phyloP scores from a whole-genome alignment of 53 echinoderm and acorn worm species.

The Paracentrotus lividus region DNA sequence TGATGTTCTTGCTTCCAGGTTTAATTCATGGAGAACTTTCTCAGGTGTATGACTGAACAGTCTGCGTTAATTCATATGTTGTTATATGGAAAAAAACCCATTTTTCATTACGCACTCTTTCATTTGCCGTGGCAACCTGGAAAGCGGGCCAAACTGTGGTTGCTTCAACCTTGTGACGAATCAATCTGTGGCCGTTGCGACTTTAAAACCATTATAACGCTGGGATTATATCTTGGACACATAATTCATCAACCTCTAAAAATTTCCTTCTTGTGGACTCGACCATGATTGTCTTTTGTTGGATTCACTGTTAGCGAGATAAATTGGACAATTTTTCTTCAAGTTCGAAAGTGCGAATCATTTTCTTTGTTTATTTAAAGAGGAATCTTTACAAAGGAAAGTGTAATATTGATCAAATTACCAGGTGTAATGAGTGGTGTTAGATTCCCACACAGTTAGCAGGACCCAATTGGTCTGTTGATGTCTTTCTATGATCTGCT shows the following conservation, averaged over 20 bases:
- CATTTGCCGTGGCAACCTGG: conserved; percentile 44
- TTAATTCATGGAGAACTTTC: background rate
- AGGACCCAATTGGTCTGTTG: too few species aligned
- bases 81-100: background rate
- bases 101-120: background rate
- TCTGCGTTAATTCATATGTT: background rate
- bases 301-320: background rate
- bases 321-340: too few species aligned
- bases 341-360: background rate
- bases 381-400: background rate
- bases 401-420: background rate
- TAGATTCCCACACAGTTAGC: background rate
- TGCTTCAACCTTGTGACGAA: conserved; percentile 5
- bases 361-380: background rate
- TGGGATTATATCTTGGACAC: background rate
- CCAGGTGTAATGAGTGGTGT: background rate
- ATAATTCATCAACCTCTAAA: background rate
- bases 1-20: too few species aligned
- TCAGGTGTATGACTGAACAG: background rate
- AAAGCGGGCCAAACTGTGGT: background rate
- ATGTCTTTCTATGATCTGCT: background rate
- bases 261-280: background rate
- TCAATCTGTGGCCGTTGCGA: background rate
- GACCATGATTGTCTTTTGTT: background rate
- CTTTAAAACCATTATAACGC: background rate